Evolutionary conservation across 1,140 invertebrate genomes (phyloP), one percentile per base, ranked within the genome.

Genomic region (Potamilus streckersoni): DNA sequence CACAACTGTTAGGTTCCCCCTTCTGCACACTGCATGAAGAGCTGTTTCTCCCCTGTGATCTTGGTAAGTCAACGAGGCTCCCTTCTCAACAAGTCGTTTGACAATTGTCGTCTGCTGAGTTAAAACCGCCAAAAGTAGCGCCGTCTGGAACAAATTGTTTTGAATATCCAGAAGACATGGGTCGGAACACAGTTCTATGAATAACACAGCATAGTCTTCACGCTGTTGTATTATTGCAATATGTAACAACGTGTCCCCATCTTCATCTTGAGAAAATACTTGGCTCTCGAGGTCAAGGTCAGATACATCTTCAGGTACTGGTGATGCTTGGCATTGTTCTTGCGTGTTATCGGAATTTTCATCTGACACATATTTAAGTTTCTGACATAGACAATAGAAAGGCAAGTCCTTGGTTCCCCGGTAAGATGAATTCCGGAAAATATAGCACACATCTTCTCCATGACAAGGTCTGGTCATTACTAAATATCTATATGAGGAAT

Each of bases 81-180:
- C 94, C 59, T 93, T 93, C 17, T 93, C 88, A 19, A 95, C 90
- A 2, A 95, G 86, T 77, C 91, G 90, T 56, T 93, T 89, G 5
- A 92, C 92, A 56, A 95, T 91, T 63, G 90, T 88, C 11, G 92
- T 88, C 80, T 95, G 94, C 55, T 90, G 89, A 12, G 93, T 94
- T 14, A 94, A 84, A 1, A 94, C 93, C 2, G 94, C 94, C 58
- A 95, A 86, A 89, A 95, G 94, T 17, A 95, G 84, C 1, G 94
- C 92, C 0, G 94, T 93, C 87, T 92, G 85, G 55, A 76, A 73
- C 2, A 86, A 71, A 56, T 70, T 73, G 61, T 86, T 86, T 56
- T 80, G 69, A 6, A 81, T 63, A 63, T 79, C 78, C 16, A 82
- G 57, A 55, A 57, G 78, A 2, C 76, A 62, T 12, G 59, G 59